Percentiles rank a stretch among this genome's conserved stretches.
These are phyloP conservation scores for Garrulus glandarius DNA, from an alignment of 2,797 vertebrate genomes.

Conservation along the genomic window DNA sequence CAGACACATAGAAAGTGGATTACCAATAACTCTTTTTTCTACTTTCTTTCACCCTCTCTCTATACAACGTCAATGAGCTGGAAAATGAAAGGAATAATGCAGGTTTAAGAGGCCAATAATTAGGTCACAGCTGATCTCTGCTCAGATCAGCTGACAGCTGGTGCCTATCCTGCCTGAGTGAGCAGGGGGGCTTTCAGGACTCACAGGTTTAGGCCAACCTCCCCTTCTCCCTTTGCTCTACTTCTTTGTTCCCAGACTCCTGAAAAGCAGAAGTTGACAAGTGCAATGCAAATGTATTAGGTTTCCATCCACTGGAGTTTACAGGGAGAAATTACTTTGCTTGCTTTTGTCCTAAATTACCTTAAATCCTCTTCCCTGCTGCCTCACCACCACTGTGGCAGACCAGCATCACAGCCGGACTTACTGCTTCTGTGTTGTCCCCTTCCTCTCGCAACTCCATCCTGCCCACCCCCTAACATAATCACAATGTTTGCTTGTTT, in stretches of 20 bases:
- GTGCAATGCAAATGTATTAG: not conserved
- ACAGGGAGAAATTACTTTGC: not conserved
- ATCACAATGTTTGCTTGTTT: slow-evolving; percentile 63
- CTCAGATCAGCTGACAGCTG: slow-evolving; percentile 74
- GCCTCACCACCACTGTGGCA: not conserved
- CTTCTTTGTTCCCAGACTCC: not conserved
- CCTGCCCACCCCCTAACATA: slow-evolving; percentile 30
- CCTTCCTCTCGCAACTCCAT: not conserved
- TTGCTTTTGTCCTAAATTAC: slow-evolving; percentile 17
- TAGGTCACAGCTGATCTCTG: slow-evolving; percentile 81
- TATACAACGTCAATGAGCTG: slow-evolving; percentile 74
- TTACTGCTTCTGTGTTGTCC: not conserved
- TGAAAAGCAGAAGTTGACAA: not conserved
- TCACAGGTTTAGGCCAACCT: slow-evolving; percentile 6
- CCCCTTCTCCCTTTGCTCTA: not conserved
- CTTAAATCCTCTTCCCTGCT: slow-evolving; percentile 1
- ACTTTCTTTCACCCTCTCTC: slow-evolving; percentile 42
- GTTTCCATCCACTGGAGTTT: not conserved
- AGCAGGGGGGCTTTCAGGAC: slow-evolving; percentile 13
- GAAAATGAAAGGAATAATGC: slow-evolving; percentile 81
- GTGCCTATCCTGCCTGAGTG: slow-evolving; percentile 45
- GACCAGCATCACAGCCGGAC: not conserved
- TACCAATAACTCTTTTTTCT: slow-evolving; percentile 70
- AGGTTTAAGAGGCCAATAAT: slow-evolving; percentile 78
- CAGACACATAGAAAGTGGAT: slow-evolving; percentile 66